Percentiles rank a stretch among this genome's conserved stretches.
Conservation (phyloP, 2,888 invertebrate genomes). For the Sarcophaga subvicina region DNA sequence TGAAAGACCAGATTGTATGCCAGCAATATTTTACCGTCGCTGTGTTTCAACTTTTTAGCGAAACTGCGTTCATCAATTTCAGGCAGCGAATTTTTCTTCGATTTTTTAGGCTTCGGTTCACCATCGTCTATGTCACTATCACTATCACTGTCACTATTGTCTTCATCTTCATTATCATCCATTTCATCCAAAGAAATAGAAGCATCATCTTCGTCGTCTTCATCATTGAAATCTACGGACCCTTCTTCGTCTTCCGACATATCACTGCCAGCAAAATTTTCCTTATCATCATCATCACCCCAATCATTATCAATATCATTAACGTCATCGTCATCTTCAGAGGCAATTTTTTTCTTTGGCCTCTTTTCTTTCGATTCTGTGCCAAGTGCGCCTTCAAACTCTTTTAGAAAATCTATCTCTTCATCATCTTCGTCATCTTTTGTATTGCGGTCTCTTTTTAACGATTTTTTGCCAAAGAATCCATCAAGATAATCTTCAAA, state of each 20-base stretch:
- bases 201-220: constrained; percentile 72
- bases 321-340: constrained; percentile 79
- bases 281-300: constrained; percentile 75
- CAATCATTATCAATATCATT: constrained; percentile 76
- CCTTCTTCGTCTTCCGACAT: constrained; percentile 81
- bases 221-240: constrained; percentile 75
- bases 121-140: constrained; percentile 72
- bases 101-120: constrained; percentile 77
- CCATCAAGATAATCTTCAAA: constrained; percentile 83
- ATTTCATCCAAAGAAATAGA: constrained; percentile 72
- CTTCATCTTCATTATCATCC: constrained; percentile 62
- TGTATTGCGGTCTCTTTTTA: constrained; percentile 83
- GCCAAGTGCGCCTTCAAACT: constrained; percentile 83
- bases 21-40: constrained; percentile 73
- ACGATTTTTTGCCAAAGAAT: constrained; percentile 81
- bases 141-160: constrained; percentile 36
- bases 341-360: constrained; percentile 71
- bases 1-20: no score
- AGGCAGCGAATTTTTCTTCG: constrained; percentile 69
- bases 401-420: constrained; percentile 87
- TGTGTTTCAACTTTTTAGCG: constrained; percentile 78
- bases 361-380: constrained; percentile 73
- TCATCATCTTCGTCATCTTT: constrained; percentile 84
- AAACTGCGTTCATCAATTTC: constrained; percentile 75
- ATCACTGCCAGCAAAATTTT: constrained; percentile 81